Evolutionary conservation across 2,888 invertebrate species (phyloP), one percentile per base, ranked within the genome.

Genomic region (Heliconius erato): DNA sequence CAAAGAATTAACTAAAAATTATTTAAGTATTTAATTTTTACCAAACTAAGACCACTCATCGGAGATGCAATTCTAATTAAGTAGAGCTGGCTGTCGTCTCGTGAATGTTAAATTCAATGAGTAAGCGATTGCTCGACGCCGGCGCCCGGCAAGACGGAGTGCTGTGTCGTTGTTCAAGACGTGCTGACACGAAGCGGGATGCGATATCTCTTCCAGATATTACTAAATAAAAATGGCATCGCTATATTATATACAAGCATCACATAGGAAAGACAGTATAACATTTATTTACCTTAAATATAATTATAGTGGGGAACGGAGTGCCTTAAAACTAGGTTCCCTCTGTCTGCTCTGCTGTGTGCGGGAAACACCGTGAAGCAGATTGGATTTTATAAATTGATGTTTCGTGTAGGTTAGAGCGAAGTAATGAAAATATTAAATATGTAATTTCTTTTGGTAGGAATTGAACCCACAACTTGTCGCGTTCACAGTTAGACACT

Each of bases 51-150:
- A 5, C 26, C 3, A 19, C 7, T 68, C 23, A 49, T 78, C 26
- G 19, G 0, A 77, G 63, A 81, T 68, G 80, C 26, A 74, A 28
- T 76, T 68, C 76, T 76, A 76, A 81, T 81, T 81, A 81, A 76
- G 69, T 68, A 44, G 69, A 28, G 35, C 68, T 77, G 28, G 78
- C 76, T 69, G 80, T 44, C 54, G 54, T 81, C 35, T 59, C 28
- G 68, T 76, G 68, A 81, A 76, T 68, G 77, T 77, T 68, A 44
- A 77, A 77, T 77, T 59, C 69, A 81, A 77, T 81, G 76, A 76
- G 63, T 32, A 59, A 63, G 69, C n/a, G 44, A 77, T 81, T 68
- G 63, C 81, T 71, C 63, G 63, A 32, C 67, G 11, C 23, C 44
- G 59, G 19, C 59, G 63, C n/a, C n/a, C 69, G 59, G 44, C 59